phyloP scores from a whole-genome alignment of 2,797 vertebrate genomes.

The Alectoris magna region DNA sequence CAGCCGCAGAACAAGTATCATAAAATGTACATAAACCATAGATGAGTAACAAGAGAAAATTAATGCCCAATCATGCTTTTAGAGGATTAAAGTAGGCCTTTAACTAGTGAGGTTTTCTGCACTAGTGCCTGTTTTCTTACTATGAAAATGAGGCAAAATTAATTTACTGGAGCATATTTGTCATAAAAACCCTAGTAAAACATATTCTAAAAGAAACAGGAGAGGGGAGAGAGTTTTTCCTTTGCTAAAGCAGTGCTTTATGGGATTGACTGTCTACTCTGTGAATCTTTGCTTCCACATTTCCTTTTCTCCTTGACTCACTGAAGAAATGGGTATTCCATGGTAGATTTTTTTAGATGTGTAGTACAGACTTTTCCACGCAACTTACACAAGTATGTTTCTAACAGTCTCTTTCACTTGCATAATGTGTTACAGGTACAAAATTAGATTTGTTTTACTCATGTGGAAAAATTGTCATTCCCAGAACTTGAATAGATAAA shows the following conservation, averaged over 20 bases:
- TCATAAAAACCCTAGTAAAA: background rate
- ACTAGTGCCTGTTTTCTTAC: background rate
- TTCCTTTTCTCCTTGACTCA: background rate
- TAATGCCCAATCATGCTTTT: background rate
- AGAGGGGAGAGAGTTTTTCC: rapidly evolving
- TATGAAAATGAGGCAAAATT: background rate
- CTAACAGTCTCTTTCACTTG: background rate
- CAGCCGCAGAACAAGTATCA: background rate
- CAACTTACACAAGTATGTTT: background rate
- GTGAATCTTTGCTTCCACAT: background rate
- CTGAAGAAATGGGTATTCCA: background rate
- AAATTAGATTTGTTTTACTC: background rate
- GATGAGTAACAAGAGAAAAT: background rate
- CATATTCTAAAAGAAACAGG: rapidly evolving
- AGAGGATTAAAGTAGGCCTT: background rate
- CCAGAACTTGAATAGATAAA: background rate
- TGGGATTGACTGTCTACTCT: background rate
- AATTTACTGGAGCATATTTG: background rate
- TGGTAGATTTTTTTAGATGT: background rate
- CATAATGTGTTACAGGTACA: background rate
- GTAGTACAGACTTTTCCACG: background rate
- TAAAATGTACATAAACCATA: background rate
- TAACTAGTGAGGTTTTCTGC: background rate
- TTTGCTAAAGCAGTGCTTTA: background rate
- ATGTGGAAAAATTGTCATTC: background rate